Evolutionary conservation across 1,140 invertebrate species (phyloP).

Genomic region (Drosophila nigrodunni): DNA sequence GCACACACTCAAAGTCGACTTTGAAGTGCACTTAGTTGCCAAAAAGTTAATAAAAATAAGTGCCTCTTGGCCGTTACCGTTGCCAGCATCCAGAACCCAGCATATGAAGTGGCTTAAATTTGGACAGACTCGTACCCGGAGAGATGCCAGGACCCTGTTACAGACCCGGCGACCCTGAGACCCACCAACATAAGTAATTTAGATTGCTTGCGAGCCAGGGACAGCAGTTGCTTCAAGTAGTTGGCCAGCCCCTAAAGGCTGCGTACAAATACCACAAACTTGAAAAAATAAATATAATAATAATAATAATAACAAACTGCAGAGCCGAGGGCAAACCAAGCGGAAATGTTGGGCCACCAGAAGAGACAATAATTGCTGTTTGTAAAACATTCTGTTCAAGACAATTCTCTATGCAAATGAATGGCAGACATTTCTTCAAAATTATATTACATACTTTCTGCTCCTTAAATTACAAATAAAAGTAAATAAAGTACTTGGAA

Average conservation of each 20-base stretch:
- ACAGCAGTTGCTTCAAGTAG: conserved; percentile 29
- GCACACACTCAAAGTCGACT: conserved; percentile 49
- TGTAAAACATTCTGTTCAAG: conserved; percentile 20
- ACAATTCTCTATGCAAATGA: conserved; percentile 16
- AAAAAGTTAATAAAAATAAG: conserved; percentile 81
- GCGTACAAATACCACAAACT: conserved; percentile 19
- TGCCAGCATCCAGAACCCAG: conserved; percentile 6
- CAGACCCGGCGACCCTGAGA: background rate
- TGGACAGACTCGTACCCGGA: conserved; percentile 20
- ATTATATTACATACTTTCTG: background rate
- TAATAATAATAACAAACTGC: conserved; percentile 45
- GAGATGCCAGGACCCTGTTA: background rate
- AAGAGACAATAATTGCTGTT: conserved; percentile 72
- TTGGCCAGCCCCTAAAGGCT: background rate
- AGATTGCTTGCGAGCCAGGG: conserved; percentile 55
- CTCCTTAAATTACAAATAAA: conserved; percentile 5
- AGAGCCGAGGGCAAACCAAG: conserved; percentile 46
- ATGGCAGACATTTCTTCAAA: background rate
- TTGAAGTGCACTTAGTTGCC: conserved; percentile 75
- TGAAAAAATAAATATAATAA: conserved; percentile 22
- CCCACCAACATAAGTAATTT: conserved; percentile 64
- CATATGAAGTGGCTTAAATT: conserved; percentile 49
- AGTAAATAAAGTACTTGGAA: background rate
- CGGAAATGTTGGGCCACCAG: conserved; percentile 55
- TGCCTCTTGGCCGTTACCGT: conserved; percentile 70